Conservation (phyloP, 64 coral and sea anemone species). For the Acropora yongei region DNA sequence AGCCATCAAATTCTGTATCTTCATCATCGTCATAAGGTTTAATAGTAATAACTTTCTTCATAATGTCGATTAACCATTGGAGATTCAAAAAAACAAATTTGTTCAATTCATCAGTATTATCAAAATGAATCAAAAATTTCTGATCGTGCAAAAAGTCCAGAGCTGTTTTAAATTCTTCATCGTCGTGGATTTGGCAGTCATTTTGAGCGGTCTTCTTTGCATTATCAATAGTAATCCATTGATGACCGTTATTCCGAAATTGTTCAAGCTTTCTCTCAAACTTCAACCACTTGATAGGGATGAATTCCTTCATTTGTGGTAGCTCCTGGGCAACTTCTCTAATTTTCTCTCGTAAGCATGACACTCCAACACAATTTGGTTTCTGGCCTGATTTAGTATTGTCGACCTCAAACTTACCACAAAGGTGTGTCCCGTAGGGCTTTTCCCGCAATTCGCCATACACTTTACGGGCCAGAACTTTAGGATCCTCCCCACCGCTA, state of each 20-base stretch:
- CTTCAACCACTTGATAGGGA: conserved; percentile 45
- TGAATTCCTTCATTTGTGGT: background rate
- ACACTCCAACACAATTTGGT: background rate
- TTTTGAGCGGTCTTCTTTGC: conserved; percentile 35
- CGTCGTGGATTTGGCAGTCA: conserved; percentile 11
- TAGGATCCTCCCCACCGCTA: background rate
- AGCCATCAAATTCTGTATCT: background rate
- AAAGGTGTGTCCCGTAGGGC: background rate
- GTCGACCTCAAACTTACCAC: background rate
- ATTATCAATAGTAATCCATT: background rate
- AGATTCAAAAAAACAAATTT: conserved; percentile 45
- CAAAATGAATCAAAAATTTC: conserved; percentile 46
- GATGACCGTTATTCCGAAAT: background rate
- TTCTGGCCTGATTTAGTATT: background rate
- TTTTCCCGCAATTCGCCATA: background rate
- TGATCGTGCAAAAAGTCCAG: conserved; percentile 63
- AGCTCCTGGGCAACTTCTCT: conserved; percentile 20
- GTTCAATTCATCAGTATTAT: background rate
- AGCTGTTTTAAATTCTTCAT: conserved; percentile 29
- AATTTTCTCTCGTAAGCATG: background rate
- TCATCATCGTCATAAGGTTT: conserved; percentile 17
- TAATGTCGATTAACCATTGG: conserved; percentile 68
- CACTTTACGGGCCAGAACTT: conserved; percentile 17
- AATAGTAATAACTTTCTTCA: conserved; percentile 67
- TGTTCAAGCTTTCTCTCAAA: conserved; percentile 38